A percentile compares a stretch with the other conserved stretches of the same genome.
Evolutionary conservation across 2,113 vertebrate species (phyloP).

Genomic region (Festucalex cinctus): DNA sequence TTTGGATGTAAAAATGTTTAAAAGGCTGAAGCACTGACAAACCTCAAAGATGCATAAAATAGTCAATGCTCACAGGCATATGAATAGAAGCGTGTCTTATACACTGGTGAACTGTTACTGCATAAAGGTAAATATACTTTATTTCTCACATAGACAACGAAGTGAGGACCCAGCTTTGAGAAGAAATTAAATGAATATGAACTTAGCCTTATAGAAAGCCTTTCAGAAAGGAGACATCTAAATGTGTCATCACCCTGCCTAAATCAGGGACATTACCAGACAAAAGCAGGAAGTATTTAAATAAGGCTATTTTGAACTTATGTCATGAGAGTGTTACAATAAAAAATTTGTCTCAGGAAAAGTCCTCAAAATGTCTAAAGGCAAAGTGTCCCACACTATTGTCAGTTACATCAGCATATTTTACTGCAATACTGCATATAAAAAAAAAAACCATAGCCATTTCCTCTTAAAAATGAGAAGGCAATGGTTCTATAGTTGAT

Average conservation of each 20-base stretch:
- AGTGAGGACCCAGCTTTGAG: too few relatives aligned
- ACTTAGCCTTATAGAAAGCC: too few relatives aligned
- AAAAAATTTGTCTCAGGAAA: too few relatives aligned
- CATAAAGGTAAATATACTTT: not conserved
- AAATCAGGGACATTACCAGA: not conserved
- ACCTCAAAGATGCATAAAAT: conserved; percentile 3
- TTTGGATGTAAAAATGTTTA: not conserved
- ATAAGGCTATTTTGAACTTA: too few relatives aligned
- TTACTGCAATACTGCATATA: too few relatives aligned
- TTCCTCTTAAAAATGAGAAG: too few relatives aligned
- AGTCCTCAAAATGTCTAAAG: not conserved
- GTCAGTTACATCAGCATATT: too few relatives aligned
- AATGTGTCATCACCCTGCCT: not conserved
- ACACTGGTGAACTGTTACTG: not conserved
- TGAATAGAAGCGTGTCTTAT: not conserved
- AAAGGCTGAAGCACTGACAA: not conserved
- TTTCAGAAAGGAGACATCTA: not conserved
- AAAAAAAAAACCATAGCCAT: not conserved
- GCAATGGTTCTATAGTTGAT: too few relatives aligned
- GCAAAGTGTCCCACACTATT: not conserved
- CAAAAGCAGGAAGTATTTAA: too few relatives aligned
- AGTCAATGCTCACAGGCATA: not conserved
- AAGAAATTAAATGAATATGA: too few relatives aligned
- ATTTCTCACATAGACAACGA: not conserved
- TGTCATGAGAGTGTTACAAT: too few relatives aligned